Evolutionary conservation across 2,113 vertebrate species (phyloP).

Genomic region (Esox niger): DNA sequence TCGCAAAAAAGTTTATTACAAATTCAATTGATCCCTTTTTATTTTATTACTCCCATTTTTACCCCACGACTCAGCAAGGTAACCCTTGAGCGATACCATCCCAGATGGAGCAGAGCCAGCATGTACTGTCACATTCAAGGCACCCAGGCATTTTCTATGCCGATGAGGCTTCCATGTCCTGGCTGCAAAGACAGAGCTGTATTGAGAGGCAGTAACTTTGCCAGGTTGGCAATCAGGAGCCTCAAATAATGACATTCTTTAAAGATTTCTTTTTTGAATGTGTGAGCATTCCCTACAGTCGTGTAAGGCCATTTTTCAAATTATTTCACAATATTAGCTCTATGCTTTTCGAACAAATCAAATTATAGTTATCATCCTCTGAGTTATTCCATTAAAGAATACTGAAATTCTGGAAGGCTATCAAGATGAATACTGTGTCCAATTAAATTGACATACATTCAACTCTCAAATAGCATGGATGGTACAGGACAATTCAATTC

Average conservation of each 20-base stretch:
- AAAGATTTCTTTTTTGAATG: background rate
- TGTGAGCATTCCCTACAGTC: background rate
- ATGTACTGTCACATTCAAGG: too few relatives aligned
- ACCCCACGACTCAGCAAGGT: too few relatives aligned
- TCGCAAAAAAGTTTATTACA: too few relatives aligned
- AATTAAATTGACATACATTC: conserved; percentile 1
- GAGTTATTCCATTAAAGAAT: background rate
- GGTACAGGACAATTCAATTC: background rate
- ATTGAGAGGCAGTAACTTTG: too few relatives aligned
- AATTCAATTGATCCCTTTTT: too few relatives aligned
- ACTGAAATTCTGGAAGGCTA: background rate
- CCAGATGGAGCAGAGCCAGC: too few relatives aligned
- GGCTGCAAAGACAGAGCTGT: too few relatives aligned
- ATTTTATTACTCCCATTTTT: too few relatives aligned
- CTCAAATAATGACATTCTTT: background rate
- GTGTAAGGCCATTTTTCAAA: background rate
- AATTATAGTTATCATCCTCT: background rate
- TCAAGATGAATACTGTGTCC: background rate
- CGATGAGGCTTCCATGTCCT: too few relatives aligned
- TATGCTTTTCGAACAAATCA: background rate
- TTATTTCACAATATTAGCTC: background rate
- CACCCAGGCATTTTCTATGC: too few relatives aligned
- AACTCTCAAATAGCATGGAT: background rate
- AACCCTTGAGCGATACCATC: too few relatives aligned
- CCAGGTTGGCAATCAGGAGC: too few relatives aligned